Base-by-base conservation (phyloP, 2,888 invertebrate species). In the Synanthedon formicaeformis region DNA sequence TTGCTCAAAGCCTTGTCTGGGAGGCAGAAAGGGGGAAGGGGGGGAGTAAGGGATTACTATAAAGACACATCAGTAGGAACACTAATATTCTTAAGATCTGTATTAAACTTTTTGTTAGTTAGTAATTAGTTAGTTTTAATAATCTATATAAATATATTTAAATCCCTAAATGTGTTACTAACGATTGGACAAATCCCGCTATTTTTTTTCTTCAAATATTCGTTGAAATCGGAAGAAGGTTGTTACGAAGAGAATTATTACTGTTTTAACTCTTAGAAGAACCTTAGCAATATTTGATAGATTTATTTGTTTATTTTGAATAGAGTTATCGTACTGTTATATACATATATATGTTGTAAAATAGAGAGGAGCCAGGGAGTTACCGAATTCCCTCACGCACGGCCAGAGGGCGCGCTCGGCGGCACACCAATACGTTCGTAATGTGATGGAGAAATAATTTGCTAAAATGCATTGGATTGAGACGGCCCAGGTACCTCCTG, bases 391-490 rank as follows among this genome's bases (percentile, higher is more conserved):
- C 70, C 73, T 81, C 77, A 83, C 81, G 82, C 83, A 57, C 77
- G 73, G 75, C 54, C 74, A 75, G 74, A 81, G 75, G 75, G 74
- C 75, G 75, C 81, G 81, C 76, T 81, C 75, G 69, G 70, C 64
- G 66, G 78, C 72, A 69, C 81, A 75, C 78, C 78, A 82, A 82
- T 83, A 78, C 76, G 61, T 48, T 60, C 67, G 62, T 80, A 80
- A 82, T 81, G 77, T 77, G 78, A 78, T 81, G 78, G 76, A 71
- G 78, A 80, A 80, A 82, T 82, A 79, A 81, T 82, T 81, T 80
- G 71, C 79, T 74, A 78, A 81, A 82, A 83, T 81, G 83, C 81
- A 81, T 64, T 75, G 78, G 74, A 75, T 79, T 78, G 80, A 75
- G 77, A 74, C 62, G 71, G 63, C 65, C 65, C 67, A 70, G 65